Evolutionary conservation across 2,888 invertebrate species (phyloP).

Genomic region (Polyploca ridens): DNA sequence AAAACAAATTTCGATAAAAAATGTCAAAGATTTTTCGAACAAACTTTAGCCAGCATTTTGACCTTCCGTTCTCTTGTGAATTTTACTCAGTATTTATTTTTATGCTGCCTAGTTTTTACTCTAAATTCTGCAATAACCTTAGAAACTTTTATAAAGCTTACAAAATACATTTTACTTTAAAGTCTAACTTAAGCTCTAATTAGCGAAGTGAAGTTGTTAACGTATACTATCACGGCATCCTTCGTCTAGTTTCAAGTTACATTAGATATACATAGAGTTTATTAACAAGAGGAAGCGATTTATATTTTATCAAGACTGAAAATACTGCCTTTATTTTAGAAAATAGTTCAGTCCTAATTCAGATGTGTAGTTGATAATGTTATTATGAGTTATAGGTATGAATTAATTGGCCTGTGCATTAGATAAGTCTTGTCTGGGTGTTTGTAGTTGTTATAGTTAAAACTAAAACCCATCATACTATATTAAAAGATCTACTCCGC

Average conservation of each 20-base stretch:
- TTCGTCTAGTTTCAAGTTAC: conserved; percentile 40
- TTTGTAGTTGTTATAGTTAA: not conserved
- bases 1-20: too few relatives aligned
- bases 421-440: not conserved
- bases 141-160: not conserved
- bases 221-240: not conserved
- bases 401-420: too few relatives aligned
- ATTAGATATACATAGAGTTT: not conserved
- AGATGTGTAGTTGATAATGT: too few relatives aligned
- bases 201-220: not conserved
- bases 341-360: too few relatives aligned
- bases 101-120: too few relatives aligned
- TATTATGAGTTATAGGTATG: too few relatives aligned
- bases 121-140: too few relatives aligned
- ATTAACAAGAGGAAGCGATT: conserved; percentile 25
- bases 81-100: too few relatives aligned
- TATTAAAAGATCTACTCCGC: conserved; percentile 30
- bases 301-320: not conserved
- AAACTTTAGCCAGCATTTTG: too few relatives aligned
- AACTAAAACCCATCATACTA: not conserved
- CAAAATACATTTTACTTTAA: not conserved
- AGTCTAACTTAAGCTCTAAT: not conserved
- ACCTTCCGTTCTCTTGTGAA: too few relatives aligned
- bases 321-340: too few relatives aligned
- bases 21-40: too few relatives aligned